Conservation (phyloP, 2,797 vertebrate genomes). For the Malacoctenus gilli region DNA sequence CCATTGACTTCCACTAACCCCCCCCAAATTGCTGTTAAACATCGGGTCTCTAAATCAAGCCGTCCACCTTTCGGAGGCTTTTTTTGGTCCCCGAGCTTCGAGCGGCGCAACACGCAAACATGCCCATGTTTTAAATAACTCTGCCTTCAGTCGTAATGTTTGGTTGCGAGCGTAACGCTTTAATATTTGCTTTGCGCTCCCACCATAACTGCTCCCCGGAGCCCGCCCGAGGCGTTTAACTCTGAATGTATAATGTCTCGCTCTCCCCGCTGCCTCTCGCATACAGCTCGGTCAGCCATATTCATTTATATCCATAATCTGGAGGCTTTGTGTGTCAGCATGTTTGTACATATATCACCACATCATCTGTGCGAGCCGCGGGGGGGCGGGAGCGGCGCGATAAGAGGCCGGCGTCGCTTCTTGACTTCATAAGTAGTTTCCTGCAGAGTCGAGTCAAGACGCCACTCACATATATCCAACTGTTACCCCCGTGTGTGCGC, state of each 20-base stretch:
- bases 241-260: slow-evolving; percentile 47
- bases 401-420: slow-evolving; percentile 18
- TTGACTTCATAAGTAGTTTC: slow-evolving; percentile 39
- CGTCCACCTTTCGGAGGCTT: too few relatives aligned
- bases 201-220: slow-evolving; percentile 52
- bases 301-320: slow-evolving; percentile 60
- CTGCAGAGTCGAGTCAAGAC: slow-evolving; percentile 34
- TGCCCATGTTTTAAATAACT: slow-evolving; percentile 24
- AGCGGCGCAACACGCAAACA: not conserved
- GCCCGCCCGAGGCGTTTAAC: slow-evolving; percentile 44
- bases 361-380: slow-evolving; percentile 42
- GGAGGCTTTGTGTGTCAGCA: slow-evolving; percentile 45
- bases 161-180: too few relatives aligned
- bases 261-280: slow-evolving; percentile 20
- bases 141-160: slow-evolving; percentile 38
- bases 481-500: slow-evolving; percentile 6
- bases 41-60: too few relatives aligned
- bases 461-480: slow-evolving; percentile 34
- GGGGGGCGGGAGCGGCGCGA: slow-evolving; percentile 40
- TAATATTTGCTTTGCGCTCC: slow-evolving; percentile 56
- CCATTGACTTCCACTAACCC: too few relatives aligned
- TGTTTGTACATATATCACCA: slow-evolving; percentile 50
- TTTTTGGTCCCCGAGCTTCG: not conserved
- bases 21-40: too few relatives aligned
- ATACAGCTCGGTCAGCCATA: slow-evolving; percentile 44